Evolutionary conservation across 1,140 invertebrate species (phyloP), one percentile per base, ranked within the genome.

Genomic region (Diachasmimorpha longicaudata): DNA sequence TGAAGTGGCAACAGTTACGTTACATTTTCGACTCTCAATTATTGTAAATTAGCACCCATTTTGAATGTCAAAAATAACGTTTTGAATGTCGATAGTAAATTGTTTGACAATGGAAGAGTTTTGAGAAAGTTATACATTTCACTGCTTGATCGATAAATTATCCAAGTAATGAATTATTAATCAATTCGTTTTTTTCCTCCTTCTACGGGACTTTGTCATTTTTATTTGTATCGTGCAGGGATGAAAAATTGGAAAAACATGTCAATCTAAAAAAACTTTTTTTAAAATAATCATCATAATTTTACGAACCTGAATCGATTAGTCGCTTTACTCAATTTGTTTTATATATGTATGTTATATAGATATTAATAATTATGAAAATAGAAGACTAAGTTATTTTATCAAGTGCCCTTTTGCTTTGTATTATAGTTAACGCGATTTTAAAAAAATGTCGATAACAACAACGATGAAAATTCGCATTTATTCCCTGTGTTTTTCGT

Each of bases 301-400:
- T 82, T 83, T 84, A 86, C 82, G 80, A 79, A 87, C 82, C 84
- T 81, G 82, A 87, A 85, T 81, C 83, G 81, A 85, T 81, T 80
- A 83, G 78, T 87, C 87, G 87, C 82, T 86, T 87, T 87, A 87
- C 83, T 84, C 85, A 84, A 85, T 83, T 86, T 88, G 84, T 87
- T 86, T 86, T 86, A 86, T 87, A 86, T 86, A 86, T 86, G 83
- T 87, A 86, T 82, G 85, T 87, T 86, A 87, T 85, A 86, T 83
- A 87, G 85, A 87, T 83, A 86, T 68, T 74, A 74, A 74, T 87
- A 84, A 89, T 88, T 88, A 88, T 84, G 82, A 31, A 86, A 86
- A 88, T 89, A 88, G 87, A 86, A 83, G 81, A 87, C 85, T 88
- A 88, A 88, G 87, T 89, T 88, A 88, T 87, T 88, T 88, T 89